Percentiles rank a stretch among this genome's conserved stretches.
Conservation (phyloP, 2,888 invertebrate species). For the Cheilosia grossa region DNA sequence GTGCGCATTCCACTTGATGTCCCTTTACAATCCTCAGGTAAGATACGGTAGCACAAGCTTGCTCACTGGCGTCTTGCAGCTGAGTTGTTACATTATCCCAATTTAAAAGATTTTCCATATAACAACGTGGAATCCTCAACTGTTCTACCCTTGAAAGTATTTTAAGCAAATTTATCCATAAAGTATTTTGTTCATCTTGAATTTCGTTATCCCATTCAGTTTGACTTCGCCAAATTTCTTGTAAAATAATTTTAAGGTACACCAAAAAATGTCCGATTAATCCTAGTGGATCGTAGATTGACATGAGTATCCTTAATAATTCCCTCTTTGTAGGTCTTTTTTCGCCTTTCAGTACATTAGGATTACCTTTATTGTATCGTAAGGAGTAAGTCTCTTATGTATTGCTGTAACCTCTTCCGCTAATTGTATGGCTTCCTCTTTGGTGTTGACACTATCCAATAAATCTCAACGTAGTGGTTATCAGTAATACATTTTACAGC, state of each 20-base stretch:
- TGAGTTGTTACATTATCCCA: conserved; percentile 65
- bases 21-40: conserved; percentile 15
- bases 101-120: background rate
- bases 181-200: conserved; percentile 28
- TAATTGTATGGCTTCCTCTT: conserved; percentile 27
- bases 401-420: background rate
- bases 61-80: conserved; percentile 26
- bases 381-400: conserved; percentile 17
- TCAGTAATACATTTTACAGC: conserved; percentile 24
- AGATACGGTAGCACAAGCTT: conserved; percentile 14
- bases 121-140: background rate
- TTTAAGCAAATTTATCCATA: conserved; percentile 75
- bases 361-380: background rate
- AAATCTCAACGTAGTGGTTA: conserved; percentile 52
- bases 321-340: no score
- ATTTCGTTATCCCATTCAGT: conserved; percentile 35
- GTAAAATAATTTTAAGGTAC: conserved; percentile 75
- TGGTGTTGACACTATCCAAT: conserved; percentile 43
- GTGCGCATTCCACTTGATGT: conserved; percentile 14
- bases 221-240: conserved; percentile 67
- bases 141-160: conserved; percentile 40
- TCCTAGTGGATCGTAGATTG: conserved; percentile 78
- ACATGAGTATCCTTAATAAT: conserved; percentile 74
- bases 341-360: no score
- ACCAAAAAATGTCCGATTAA: conserved; percentile 75